Base-by-base conservation (phyloP, 2,113 vertebrate species). In the Tragelaphus strepsiceros region DNA sequence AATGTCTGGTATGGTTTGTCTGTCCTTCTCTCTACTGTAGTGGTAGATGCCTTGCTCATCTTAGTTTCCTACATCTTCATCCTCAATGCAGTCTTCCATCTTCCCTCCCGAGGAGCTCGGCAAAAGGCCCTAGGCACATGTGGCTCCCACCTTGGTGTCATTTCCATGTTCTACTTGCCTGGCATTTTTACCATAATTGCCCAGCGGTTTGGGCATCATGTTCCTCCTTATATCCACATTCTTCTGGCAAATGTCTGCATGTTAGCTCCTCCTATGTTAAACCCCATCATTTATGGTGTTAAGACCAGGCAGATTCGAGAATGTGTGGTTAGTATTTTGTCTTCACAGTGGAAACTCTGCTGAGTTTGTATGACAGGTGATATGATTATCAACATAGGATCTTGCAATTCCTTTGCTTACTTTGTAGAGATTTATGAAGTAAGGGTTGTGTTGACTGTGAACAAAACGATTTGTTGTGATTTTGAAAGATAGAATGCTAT, bases 141-240 rank as follows among this genome's bases (percentile, higher is more conserved):
- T 21, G 21, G 91, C 5, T 97, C 87, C 17, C 96, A 88, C 28
- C 21, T 93, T 53, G 95, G 78, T 16, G 95, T 96, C 43, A 96
- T 88, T 91, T 96, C 94, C 53, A 86, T 95, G 56, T 95, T 97
- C 92, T 97, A 97, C 22, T 39, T 93, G 64, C 94, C 78, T 2
- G 84, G 81, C 7, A 93, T 86, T 78, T 96, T 95, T 83, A 96
- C 97, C 7, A 61, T 95, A 84, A 62, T 93, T 43, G 84, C 80
- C n/a, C 90, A 97, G n/a, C 6, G 54, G 9, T 95, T 97, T 89
- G 86, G 89, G 32, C 92, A 56, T 30, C 58, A 83, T 12, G 67
- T 90, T 4, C 62, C 91, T 64, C 81, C 88, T 46, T 94, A 93
- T n/a, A 88, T 94, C 28, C 97, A 93, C 35, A 78, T 96, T 67